These are phyloP conservation scores for Scaptodrosophila lebanonensis DNA, from an alignment of 1,140 invertebrate species.

Conservation along the genomic window DNA sequence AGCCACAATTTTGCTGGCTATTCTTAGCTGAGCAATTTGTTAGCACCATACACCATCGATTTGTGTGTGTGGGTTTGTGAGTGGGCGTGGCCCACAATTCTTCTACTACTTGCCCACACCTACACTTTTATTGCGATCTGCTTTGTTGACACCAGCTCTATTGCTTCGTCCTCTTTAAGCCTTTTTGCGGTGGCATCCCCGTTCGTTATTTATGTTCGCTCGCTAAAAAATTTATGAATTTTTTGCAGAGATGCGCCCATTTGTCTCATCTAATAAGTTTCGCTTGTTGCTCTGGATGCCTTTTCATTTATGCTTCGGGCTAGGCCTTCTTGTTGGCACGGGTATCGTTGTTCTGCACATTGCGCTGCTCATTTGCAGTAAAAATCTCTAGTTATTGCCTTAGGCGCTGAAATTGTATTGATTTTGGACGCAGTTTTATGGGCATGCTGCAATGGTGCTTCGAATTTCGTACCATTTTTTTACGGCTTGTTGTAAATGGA, in stretches of 20 bases:
- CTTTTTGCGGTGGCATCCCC: constrained; percentile 3
- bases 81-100: too few relatives aligned
- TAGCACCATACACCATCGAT: constrained; percentile 42
- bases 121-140: constrained; percentile 2
- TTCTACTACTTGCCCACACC: constrained; percentile 42
- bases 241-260: constrained; percentile 10
- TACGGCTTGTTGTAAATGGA: not conserved
- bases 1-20: constrained; percentile 47
- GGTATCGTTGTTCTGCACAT: constrained; percentile 7
- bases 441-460: constrained; percentile 21
- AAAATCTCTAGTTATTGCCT: constrained; percentile 41
- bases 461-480: too few relatives aligned
- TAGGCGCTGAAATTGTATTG: constrained; percentile 37
- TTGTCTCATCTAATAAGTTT: constrained; percentile 53
- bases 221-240: constrained; percentile 50
- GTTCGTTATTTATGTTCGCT: constrained; percentile 15
- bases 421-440: constrained; percentile 45
- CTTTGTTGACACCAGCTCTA: constrained; percentile 3
- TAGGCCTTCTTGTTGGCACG: not conserved
- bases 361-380: constrained; percentile 56
- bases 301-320: too few relatives aligned
- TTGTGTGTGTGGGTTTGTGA: too few relatives aligned
- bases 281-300: constrained; percentile 33
- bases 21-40: constrained; percentile 41
- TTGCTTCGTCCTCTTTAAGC: constrained; percentile 9